Evolutionary conservation across 2,113 vertebrate genomes (phyloP), one percentile per base, ranked within the genome.

Genomic region (Mesembrinibis cayennensis): DNA sequence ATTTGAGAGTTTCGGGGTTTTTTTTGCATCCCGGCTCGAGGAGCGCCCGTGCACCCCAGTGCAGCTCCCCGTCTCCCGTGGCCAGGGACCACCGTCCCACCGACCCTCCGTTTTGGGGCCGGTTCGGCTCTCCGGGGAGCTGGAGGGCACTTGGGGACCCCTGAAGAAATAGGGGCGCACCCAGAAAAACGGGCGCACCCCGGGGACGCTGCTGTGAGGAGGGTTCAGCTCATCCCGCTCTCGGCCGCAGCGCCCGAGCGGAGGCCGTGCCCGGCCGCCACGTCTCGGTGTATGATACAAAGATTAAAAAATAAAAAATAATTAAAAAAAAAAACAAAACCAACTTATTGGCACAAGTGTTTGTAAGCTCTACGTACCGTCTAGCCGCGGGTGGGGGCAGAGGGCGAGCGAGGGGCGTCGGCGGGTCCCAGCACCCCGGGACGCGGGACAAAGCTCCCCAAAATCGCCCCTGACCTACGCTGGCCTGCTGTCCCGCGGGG

Each of bases 141-240:
- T 67, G 80, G 74, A 76, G 95, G 95, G 93, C 93, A 95, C 95
- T 97, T 94, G 50, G 83, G 80, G 83, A 34, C 10, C 36, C 45
- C 6, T 4, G 69, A 20, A 73, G 11, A 76, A 66, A 58, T 2
- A 40, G 13, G 42, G 71, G 29, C 36, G 30, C 32, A 6, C 16
- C 82, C 81, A 11, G 5, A 36, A 45, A 27, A 3, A 16, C 2
- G 22, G 82, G 66, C 13, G 40, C 36, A 17, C 32, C 56, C 27
- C 1, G 3, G 45, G 65, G 26, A 10, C 17, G 67, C 7, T 7
- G 34, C 29, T 26, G 3, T 2, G 19, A 8, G 1, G 13, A 42
- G 20, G 32, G 45, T 8, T 85, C 67, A 18, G 89, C 63, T 87
- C 73, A 36, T 25, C 81, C 83, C 2, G 2, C 61, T 72, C n/a